Evolutionary conservation across 2,113 vertebrate species (phyloP).

Genomic region (Vulpes vulpes): DNA sequence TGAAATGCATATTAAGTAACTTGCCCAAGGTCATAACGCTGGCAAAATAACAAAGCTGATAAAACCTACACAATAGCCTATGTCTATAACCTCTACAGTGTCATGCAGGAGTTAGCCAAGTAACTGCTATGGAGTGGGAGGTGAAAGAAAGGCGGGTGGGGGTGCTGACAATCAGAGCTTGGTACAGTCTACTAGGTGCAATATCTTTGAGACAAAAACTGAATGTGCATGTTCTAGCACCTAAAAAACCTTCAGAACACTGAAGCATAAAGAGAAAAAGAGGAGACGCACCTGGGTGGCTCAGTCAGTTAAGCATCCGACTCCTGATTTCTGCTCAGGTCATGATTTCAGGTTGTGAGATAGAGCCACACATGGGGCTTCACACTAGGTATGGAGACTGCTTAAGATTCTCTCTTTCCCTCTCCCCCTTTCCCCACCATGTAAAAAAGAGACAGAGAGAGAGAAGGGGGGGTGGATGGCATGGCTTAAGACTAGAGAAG

Average conservation of each 20-base stretch:
- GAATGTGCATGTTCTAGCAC: not conserved
- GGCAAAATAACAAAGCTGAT: not conserved
- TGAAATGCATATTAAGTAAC: not conserved
- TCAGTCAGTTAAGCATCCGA: not conserved
- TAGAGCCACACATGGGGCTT: not conserved
- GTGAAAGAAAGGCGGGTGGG: not conserved
- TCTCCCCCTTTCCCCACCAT: not conserved
- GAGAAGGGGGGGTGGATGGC: not conserved
- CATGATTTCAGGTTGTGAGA: no score
- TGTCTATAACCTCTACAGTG: not conserved
- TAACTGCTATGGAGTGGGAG: rapidly evolving
- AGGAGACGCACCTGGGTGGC: not conserved
- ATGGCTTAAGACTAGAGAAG: not conserved
- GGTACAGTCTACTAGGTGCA: not conserved
- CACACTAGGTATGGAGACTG: not conserved
- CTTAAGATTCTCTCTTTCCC: not conserved
- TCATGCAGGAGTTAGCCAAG: not conserved
- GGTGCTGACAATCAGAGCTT: not conserved
- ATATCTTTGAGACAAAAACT: not conserved
- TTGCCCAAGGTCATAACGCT: not conserved
- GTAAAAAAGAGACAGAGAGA: not conserved
- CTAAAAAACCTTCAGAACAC: not conserved
- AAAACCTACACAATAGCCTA: not conserved
- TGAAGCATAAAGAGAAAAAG: not conserved
- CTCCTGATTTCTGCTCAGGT: not conserved